phyloP scores from a whole-genome alignment of 2,888 invertebrate genomes.

The Eurytoma adleriae region DNA sequence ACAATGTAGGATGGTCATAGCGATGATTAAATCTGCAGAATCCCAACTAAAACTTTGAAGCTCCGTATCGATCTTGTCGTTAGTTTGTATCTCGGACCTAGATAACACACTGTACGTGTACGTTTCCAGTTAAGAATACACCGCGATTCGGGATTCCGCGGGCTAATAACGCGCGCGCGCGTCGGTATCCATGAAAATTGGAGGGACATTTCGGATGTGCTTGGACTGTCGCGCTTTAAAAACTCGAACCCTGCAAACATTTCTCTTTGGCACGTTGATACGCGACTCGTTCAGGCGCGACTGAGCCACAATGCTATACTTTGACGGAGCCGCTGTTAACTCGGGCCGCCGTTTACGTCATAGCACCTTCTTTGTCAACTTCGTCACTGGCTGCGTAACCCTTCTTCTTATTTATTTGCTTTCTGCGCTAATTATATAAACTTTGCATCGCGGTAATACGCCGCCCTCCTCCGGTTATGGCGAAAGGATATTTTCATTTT shows the following conservation, averaged over 20 bases:
- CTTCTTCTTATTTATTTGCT: neutral
- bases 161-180: constrained; percentile 6
- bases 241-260: neutral
- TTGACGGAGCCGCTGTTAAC: no score
- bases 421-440: constrained; percentile 19
- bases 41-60: neutral
- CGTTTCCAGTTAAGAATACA: constrained; percentile 21
- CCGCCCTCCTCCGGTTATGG: no score
- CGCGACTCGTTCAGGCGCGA: neutral
- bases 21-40: no score
- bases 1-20: no score
- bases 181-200: constrained; percentile 12
- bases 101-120: neutral
- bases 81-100: neutral
- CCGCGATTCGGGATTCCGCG: neutral
- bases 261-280: constrained; percentile 23
- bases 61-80: no score
- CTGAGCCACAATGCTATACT: neutral
- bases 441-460: neutral
- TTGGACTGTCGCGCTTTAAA: neutral
- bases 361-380: neutral
- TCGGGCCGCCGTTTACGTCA: neutral
- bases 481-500: neutral
- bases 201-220: constrained; percentile 42
- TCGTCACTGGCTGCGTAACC: neutral